Evolutionary conservation across 2,797 vertebrate genomes (phyloP), one percentile per base, ranked within the genome.

Genomic region (Gymnoscopelus braueri): DNA sequence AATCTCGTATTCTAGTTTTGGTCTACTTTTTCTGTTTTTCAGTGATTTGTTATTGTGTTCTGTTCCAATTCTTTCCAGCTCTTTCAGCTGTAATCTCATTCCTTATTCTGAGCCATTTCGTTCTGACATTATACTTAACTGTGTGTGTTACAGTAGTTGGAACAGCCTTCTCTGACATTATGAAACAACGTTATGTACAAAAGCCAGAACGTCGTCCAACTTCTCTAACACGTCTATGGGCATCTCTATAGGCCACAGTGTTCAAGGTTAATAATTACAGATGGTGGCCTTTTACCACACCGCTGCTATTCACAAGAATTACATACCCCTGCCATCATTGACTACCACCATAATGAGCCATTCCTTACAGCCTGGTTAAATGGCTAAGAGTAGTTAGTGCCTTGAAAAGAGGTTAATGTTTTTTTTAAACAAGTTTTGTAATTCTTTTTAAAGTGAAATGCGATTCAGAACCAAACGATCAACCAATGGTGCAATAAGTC

Each of bases 191-290:
- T 49, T 49, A 49, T 49, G 12, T 51, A 51, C 49, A 13, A n/a
- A n/a, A 51, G 49, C 49, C 49, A 51, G 49, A n/a, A 51, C 5
- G n/a, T 4, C 5, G n/a, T n/a, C 3, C 12, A n/a, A 2, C 49
- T 12, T 14, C 12, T 35, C 32, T 60, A 8, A 58, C 26, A 19
- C 12, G 5, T 51, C 39, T 9, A 39, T 39, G 39, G 39, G 39
- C 39, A 39, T 7, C 8, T 7, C 6, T 8, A 8, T 39, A 6
- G 39, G 39, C 1, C 39, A 39, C 56, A 58, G 5, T 55, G 24
- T 49, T 54, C 39, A 53, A 52, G 15, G 48, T 69, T 77, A 63
- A 72, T 70, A 19, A 64, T 75, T 54, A 72, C 3, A 10, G 63
- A 51, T 6, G 9, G 7, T 49, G 59, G 61, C 63, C 59, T 66